These are phyloP conservation scores for Tetrao urogallus DNA, from an alignment of 2,113 vertebrate species.

Conservation along the genomic window DNA sequence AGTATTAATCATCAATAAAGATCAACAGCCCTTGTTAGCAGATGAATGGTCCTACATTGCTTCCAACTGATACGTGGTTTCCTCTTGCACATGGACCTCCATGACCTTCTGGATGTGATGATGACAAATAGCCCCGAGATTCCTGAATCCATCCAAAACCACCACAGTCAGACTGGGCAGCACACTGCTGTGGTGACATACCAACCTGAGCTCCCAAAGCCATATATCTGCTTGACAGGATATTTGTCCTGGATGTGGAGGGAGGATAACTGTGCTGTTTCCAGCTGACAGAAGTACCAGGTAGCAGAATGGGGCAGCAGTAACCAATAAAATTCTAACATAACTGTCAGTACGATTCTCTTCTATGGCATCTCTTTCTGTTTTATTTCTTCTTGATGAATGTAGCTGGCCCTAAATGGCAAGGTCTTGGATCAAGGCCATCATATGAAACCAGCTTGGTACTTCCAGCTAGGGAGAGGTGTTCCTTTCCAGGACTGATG, in stretches of 20 bases:
- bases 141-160: neutral
- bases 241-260: neutral
- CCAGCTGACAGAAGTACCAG: neutral
- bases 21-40: neutral
- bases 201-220: neutral
- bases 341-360: neutral
- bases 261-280: neutral
- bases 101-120: neutral
- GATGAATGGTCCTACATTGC: neutral
- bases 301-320: neutral
- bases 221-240: neutral
- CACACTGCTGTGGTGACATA: neutral
- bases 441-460: neutral
- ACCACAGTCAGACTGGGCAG: neutral
- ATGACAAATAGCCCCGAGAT: neutral
- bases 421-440: neutral
- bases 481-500: neutral
- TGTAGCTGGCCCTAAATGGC: neutral
- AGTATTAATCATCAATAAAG: neutral
- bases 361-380: neutral
- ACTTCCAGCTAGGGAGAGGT: neutral
- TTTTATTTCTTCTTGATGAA: neutral
- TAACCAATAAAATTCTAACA: neutral
- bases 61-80: neutral
- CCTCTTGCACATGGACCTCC: neutral